Conservation (phyloP, 2,113 vertebrate species). For the Anolis carolinensis region DNA sequence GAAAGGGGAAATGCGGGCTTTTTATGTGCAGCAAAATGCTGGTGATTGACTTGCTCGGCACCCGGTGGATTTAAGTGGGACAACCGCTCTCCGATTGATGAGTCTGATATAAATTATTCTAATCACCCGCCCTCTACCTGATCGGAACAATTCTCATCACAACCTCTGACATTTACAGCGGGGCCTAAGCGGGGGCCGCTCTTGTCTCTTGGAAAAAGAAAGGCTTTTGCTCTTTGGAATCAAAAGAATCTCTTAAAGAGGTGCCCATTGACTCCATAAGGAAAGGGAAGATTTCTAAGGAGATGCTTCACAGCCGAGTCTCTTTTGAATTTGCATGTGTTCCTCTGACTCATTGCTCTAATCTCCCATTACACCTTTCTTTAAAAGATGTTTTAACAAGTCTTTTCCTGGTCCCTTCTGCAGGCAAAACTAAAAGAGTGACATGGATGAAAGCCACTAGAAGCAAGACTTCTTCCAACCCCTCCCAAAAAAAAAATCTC, state of each 20-base stretch:
- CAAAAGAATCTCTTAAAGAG: neutral
- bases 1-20: neutral
- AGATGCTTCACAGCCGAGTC: neutral
- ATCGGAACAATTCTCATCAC: neutral
- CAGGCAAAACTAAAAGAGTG: neutral
- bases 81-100: neutral
- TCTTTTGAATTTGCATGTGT: neutral
- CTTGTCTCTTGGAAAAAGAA: neutral
- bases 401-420: neutral
- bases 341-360: neutral
- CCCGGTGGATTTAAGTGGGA: neutral
- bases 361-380: neutral
- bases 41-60: conserved; percentile 4
- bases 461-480: no score
- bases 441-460: neutral
- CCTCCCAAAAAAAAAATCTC: neutral
- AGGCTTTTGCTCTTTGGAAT: neutral
- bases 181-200: accelerated
- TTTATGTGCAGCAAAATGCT: neutral
- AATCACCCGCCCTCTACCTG: neutral
- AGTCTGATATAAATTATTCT: neutral
- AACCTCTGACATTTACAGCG: neutral
- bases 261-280: neutral
- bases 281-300: neutral
- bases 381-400: neutral